A percentile compares a stretch with the other conserved stretches of the same genome.
Evolutionary conservation across 2,797 vertebrate genomes (phyloP).

Genomic region (Diplodus puntazzo): DNA sequence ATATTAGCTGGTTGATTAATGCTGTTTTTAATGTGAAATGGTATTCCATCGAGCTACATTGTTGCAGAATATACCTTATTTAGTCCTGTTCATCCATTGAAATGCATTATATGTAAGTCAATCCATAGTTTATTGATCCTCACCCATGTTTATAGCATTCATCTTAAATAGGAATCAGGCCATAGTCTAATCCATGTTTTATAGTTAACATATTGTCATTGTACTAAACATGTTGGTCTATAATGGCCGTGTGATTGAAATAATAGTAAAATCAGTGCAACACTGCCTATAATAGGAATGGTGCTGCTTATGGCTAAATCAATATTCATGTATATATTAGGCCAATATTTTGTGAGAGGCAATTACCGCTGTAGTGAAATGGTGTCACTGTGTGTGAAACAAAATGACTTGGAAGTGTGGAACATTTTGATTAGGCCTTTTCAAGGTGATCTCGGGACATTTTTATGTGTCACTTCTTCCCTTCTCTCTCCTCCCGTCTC

Average conservation of each 20-base stretch:
- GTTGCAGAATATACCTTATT: slow-evolving; percentile 16
- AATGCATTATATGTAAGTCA: slow-evolving; percentile 44
- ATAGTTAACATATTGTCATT: slow-evolving; percentile 59
- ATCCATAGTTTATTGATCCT: slow-evolving; percentile 70
- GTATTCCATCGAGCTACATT: neutral
- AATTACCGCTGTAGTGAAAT: slow-evolving; percentile 65
- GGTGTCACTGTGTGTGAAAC: slow-evolving; percentile 60
- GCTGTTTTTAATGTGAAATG: neutral
- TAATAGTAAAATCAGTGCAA: slow-evolving; percentile 69
- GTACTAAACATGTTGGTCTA: slow-evolving; percentile 50
- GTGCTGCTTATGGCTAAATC: slow-evolving; percentile 77
- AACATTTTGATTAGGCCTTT: slow-evolving; percentile 82
- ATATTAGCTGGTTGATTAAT: neutral
- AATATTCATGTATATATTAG: slow-evolving; percentile 78
- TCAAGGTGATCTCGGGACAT: slow-evolving; percentile 86
- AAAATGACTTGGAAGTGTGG: slow-evolving; percentile 64
- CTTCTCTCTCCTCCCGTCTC: slow-evolving; percentile 33
- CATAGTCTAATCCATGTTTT: slow-evolving; percentile 53
- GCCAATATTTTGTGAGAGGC: slow-evolving; percentile 61
- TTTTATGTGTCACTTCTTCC: slow-evolving; percentile 77
- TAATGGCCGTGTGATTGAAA: slow-evolving; percentile 62
- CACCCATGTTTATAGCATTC: slow-evolving; percentile 59
- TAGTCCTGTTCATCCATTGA: slow-evolving; percentile 20
- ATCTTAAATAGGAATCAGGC: slow-evolving; percentile 62
- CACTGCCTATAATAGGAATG: slow-evolving; percentile 56